These are phyloP conservation scores for Orius laevigatus DNA, from an alignment of 1,140 invertebrate genomes.

Conservation along the genomic window DNA sequence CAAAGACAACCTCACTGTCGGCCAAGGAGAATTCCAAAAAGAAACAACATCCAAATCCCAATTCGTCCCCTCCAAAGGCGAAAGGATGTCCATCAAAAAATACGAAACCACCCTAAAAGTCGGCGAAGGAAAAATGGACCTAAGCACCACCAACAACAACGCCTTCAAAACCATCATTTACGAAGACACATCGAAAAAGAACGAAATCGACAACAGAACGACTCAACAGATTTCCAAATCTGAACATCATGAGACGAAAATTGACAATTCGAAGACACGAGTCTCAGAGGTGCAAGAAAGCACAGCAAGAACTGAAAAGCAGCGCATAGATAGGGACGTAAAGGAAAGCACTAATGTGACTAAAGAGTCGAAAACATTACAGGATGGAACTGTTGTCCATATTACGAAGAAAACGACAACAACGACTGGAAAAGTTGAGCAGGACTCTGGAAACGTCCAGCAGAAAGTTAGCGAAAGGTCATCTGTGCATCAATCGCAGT, in stretches of 20 bases:
- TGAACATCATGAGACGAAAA: constrained; percentile 3
- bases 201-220: constrained; percentile 45
- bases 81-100: constrained; percentile 26
- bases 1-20: constrained; percentile 32
- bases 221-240: constrained; percentile 18
- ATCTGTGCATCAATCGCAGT: background rate
- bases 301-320: background rate
- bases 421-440: constrained; percentile 16
- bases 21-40: constrained; percentile 32
- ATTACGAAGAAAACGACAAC: constrained; percentile 33
- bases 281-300: background rate
- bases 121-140: constrained; percentile 35
- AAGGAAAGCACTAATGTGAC: constrained; percentile 21
- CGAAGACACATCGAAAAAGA: constrained; percentile 29
- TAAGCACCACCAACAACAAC: constrained; percentile 31
- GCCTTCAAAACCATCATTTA: constrained; percentile 31
- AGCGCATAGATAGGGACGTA: background rate
- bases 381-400: constrained; percentile 35
- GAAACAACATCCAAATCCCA: constrained; percentile 30
- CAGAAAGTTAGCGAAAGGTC: constrained; percentile 12
- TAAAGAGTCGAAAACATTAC: constrained; percentile 29
- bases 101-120: constrained; percentile 29
- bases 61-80: constrained; percentile 30
- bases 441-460: constrained; percentile 25
- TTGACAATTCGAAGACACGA: constrained; percentile 21